Conservation (phyloP, 2,888 invertebrate genomes). For the Archips xylosteana region DNA sequence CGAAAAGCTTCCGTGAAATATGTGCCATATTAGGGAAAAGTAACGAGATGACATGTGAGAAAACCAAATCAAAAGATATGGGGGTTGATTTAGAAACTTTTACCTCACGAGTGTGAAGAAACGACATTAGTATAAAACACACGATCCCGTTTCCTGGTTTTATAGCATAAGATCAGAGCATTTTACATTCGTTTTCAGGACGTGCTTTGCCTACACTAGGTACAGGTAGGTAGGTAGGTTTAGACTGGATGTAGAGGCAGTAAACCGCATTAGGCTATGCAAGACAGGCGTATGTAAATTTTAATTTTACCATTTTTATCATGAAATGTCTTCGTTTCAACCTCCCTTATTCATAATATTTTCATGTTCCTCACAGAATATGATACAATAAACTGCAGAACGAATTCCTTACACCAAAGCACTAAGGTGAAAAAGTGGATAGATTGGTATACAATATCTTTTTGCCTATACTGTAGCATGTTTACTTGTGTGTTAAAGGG, state of each 20-base stretch:
- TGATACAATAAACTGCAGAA: too few relatives aligned
- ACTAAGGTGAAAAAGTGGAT: too few relatives aligned
- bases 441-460: too few relatives aligned
- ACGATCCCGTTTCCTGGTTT: constrained; percentile 10
- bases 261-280: constrained; percentile 8
- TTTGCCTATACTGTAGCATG: too few relatives aligned
- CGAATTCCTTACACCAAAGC: too few relatives aligned
- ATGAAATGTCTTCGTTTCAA: not conserved
- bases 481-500: not conserved
- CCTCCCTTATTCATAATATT: too few relatives aligned
- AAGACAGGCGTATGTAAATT: constrained; percentile 2
- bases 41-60: not conserved
- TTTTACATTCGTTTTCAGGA: constrained; percentile 19
- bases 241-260: not conserved
- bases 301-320: not conserved
- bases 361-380: too few relatives aligned
- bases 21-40: constrained; percentile 4
- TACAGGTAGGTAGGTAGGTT: too few relatives aligned
- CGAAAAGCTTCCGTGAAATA: not conserved
- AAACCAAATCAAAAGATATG: constrained; percentile 11
- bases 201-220: not conserved
- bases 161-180: constrained; percentile 5
- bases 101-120: not conserved
- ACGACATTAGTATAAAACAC: not conserved
- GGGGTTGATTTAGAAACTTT: not conserved